Evolutionary conservation across 2,113 vertebrate genomes (phyloP).

Genomic region (Cyprinodon brontotheroides): DNA sequence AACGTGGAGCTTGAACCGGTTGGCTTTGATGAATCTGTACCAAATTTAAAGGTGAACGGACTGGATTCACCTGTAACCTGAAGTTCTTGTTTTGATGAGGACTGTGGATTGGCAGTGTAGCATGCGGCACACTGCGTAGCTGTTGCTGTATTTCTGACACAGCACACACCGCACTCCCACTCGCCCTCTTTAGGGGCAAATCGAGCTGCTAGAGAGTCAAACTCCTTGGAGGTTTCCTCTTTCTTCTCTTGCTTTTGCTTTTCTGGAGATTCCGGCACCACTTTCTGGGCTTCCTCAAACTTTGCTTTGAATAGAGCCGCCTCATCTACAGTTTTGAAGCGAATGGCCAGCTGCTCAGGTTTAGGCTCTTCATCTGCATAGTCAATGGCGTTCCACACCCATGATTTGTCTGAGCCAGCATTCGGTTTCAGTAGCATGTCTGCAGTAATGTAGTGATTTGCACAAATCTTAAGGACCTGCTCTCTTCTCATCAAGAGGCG

Average conservation of each 20-base stretch:
- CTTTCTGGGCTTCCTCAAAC: slow-evolving; percentile 91
- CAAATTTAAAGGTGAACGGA: slow-evolving; percentile 78
- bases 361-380: slow-evolving; percentile 94
- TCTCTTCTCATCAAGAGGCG: slow-evolving; percentile 96
- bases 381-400: slow-evolving; percentile 96
- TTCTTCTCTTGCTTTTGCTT: slow-evolving; percentile 40
- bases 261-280: slow-evolving; percentile 65
- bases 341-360: slow-evolving; percentile 92
- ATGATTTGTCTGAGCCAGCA: slow-evolving; percentile 92
- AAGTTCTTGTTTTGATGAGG: slow-evolving; percentile 53
- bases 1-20: no score
- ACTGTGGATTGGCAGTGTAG: slow-evolving; percentile 67
- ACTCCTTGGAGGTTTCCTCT: slow-evolving; percentile 20
- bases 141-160: slow-evolving; percentile 78
- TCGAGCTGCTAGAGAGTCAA: slow-evolving; percentile 66
- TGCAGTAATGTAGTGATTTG: slow-evolving; percentile 94
- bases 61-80: slow-evolving; percentile 47
- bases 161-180: slow-evolving; percentile 86
- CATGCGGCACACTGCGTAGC: slow-evolving; percentile 81
- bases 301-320: slow-evolving; percentile 91
- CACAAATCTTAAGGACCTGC: slow-evolving; percentile 97
- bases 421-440: slow-evolving; percentile 93
- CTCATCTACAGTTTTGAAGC: slow-evolving; percentile 96
- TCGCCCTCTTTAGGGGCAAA: slow-evolving; percentile 83
- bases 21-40: slow-evolving; percentile 67